These are phyloP conservation scores for Pseudomyrmex gracilis DNA, from an alignment of 1,140 invertebrate species.

Conservation along the genomic window DNA sequence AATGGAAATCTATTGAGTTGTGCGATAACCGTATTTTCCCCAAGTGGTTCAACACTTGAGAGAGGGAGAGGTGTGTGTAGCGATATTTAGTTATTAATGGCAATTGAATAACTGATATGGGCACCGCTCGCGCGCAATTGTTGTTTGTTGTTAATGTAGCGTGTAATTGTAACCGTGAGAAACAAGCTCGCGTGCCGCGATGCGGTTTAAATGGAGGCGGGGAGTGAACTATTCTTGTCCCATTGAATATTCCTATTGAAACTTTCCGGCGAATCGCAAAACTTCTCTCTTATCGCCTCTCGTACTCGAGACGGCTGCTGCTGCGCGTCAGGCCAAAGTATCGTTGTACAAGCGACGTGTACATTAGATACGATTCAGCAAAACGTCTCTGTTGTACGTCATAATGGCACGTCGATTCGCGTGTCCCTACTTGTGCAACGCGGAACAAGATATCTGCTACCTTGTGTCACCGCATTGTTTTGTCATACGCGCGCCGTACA, in stretches of 20 bases:
- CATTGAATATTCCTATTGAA: conserved; percentile 60
- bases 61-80: background rate
- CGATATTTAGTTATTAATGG: conserved; percentile 32
- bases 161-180: conserved; percentile 43
- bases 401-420: conserved; percentile 48
- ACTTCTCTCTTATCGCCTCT: conserved; percentile 45
- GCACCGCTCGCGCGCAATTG: background rate
- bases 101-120: conserved; percentile 47
- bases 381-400: conserved; percentile 40
- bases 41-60: conserved; percentile 10
- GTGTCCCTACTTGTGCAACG: background rate
- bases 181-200: conserved; percentile 7
- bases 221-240: conserved; percentile 38
- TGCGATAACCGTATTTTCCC: no score
- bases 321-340: conserved; percentile 32
- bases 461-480: background rate
- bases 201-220: conserved; percentile 10
- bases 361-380: conserved; percentile 61
- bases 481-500: background rate
- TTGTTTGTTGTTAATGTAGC: conserved; percentile 35
- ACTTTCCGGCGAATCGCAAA: conserved; percentile 56
- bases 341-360: conserved; percentile 50
- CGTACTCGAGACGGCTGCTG: conserved; percentile 31
- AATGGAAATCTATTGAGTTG: background rate
- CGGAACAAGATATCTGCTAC: conserved; percentile 21